These are phyloP conservation scores for Macrosoma leucophasiata DNA, from an alignment of 2,888 invertebrate genomes.

Conservation along the genomic window DNA sequence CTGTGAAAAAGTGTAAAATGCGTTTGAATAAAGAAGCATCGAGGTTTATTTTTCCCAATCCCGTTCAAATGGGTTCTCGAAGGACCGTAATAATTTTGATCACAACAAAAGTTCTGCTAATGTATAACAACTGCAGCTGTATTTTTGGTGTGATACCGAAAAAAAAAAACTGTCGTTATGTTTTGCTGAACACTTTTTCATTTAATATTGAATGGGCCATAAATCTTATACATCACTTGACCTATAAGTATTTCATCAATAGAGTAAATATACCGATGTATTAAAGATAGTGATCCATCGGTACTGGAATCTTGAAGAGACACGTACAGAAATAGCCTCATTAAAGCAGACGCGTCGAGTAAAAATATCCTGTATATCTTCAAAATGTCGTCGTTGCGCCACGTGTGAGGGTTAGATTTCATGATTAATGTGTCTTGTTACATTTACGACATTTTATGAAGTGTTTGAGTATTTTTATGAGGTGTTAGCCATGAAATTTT, in stretches of 20 bases:
- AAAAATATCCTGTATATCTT: conserved; percentile 62
- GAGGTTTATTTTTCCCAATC: background rate
- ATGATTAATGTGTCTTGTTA: conserved; percentile 26
- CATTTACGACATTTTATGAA: conserved; percentile 20
- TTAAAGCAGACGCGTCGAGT: conserved; percentile 48
- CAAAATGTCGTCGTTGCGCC: conserved; percentile 41
- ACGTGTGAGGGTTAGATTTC: conserved; percentile 23
- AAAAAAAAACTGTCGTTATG: no score
- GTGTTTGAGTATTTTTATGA: conserved; percentile 2
- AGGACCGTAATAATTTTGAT: no score
- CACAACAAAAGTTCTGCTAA: no score
- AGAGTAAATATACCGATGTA: no score
- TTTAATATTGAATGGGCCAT: no score
- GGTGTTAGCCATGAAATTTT: conserved; percentile 9
- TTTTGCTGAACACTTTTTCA: no score
- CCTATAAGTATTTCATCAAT: no score
- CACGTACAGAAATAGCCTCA: conserved; percentile 55
- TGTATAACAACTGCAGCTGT: no score
- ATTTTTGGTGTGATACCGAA: no score
- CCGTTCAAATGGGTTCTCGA: conserved; percentile 3
- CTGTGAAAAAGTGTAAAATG: conserved; percentile 61
- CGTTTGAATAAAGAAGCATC: conserved; percentile 11
- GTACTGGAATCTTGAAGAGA: conserved; percentile 27
- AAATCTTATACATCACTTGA: no score
- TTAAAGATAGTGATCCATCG: no score